Evolutionary conservation across 1,140 invertebrate genomes (phyloP), one percentile per base, ranked within the genome.

Genomic region (Apocrypta bakeri): DNA sequence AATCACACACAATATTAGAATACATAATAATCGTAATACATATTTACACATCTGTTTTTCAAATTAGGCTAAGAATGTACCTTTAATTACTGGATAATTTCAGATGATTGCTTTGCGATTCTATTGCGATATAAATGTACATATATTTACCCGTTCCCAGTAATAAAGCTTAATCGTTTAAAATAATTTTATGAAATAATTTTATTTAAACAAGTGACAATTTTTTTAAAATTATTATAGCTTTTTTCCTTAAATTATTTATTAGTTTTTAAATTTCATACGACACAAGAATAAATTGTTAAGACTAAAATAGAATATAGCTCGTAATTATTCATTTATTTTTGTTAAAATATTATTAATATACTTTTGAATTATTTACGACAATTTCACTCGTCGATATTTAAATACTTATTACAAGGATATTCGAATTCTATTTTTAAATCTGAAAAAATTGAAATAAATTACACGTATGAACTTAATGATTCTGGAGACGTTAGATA

Each of bases 381-480:
- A 48, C 14, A 48, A 17, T 77, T 64, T 25, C 75, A 31, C 24
- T 77, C 75, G 27, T 66, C 75, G 33, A 66, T 37, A 25, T 77
- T 31, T 9, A 77, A 66, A 7, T 40, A 37, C 4, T 66, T 14
- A 25, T 61, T 56, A 31, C 75, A 77, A 40, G 75, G 75, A 66
- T 64, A 33, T 37, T 77, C 61, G 21, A 37, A 40, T 2, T 25
- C 8, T 24, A 77, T 77, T 66, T 40, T 27, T 21, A 77, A 66
- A 40, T 17, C 61, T 77, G 25, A 77, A 77, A 77, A 66, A 37
- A n/a, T n/a, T n/a, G n/a, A n/a, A n/a, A n/a, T n/a, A n/a, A n/a
- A n/a, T n/a, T n/a, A n/a, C n/a, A n/a, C n/a, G n/a, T n/a, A n/a
- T n/a, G n/a, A n/a, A n/a, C n/a, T n/a, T n/a, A 73, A 48, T 17